Conservation (phyloP, 2,888 invertebrate species). For the Odontothrips loti region DNA sequence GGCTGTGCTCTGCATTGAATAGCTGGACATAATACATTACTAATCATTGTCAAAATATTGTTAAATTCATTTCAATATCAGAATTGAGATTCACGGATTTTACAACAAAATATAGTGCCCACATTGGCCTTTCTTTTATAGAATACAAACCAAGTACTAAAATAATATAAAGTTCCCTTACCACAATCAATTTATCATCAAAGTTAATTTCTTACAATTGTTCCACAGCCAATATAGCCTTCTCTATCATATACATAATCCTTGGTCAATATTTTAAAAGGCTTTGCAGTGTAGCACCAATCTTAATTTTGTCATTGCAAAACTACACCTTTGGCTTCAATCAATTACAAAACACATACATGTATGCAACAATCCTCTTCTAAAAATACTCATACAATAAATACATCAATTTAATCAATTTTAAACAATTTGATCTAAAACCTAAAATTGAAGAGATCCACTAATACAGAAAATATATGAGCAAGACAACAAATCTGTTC, state of each 20-base stretch:
- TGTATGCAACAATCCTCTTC: too few relatives aligned
- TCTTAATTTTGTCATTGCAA: background rate
- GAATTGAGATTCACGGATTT: background rate
- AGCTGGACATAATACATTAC: background rate
- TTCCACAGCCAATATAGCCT: background rate
- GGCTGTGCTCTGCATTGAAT: background rate
- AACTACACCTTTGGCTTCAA: conserved; percentile 41
- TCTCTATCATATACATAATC: background rate
- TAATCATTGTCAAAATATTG: background rate
- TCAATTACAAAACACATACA: conserved; percentile 43
- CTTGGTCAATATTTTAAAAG: conserved; percentile 13
- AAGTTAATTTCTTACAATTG: background rate
- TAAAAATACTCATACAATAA: background rate
- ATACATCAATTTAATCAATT: background rate
- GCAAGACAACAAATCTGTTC: background rate
- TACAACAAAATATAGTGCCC: background rate
- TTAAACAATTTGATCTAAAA: background rate
- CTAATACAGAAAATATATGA: background rate
- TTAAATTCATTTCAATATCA: background rate
- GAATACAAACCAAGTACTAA: background rate
- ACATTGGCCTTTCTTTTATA: background rate
- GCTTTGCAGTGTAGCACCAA: conserved; percentile 8
- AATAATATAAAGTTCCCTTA: background rate
- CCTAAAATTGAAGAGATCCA: background rate
- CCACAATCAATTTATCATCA: background rate